Percentiles rank a stretch among this genome's conserved stretches.
Conservation (phyloP, 2,113 vertebrate genomes). For the Pelodiscus sinensis region DNA sequence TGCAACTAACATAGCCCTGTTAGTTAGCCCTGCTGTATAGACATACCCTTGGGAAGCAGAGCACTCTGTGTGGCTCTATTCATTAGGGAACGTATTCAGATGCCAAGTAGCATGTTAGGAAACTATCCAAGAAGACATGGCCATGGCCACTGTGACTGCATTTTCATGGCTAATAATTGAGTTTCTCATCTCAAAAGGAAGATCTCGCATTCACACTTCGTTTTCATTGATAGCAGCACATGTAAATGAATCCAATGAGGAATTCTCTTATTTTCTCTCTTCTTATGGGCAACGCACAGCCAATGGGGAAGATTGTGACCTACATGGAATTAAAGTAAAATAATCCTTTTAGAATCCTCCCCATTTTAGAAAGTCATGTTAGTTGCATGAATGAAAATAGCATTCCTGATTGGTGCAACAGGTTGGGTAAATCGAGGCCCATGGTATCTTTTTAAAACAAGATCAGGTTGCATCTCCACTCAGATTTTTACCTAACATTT, state of each 20-base stretch:
- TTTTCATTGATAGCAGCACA: neutral
- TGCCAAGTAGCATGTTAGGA: neutral
- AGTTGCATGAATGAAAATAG: no score
- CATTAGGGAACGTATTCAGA: neutral
- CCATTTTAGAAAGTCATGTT: no score
- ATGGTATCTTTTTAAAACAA: no score
- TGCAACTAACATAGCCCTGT: no score
- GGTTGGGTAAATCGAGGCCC: no score
- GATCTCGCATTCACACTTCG: neutral
- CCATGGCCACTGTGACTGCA: neutral
- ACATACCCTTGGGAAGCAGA: neutral
- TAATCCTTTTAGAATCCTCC: neutral
- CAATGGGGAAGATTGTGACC: neutral
- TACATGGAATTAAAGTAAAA: neutral
- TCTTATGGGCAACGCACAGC: neutral
- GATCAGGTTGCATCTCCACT: no score
- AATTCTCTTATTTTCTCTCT: neutral
- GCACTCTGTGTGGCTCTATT: accelerated
- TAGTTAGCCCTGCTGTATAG: no score
- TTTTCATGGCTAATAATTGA: neutral
- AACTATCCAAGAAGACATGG: neutral
- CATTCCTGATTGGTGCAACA: no score
- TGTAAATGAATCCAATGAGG: neutral
- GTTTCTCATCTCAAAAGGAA: neutral
- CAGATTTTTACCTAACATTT: no score